Evolutionary conservation across 2,888 invertebrate species (phyloP).

Genomic region (Strigamia maritima): DNA sequence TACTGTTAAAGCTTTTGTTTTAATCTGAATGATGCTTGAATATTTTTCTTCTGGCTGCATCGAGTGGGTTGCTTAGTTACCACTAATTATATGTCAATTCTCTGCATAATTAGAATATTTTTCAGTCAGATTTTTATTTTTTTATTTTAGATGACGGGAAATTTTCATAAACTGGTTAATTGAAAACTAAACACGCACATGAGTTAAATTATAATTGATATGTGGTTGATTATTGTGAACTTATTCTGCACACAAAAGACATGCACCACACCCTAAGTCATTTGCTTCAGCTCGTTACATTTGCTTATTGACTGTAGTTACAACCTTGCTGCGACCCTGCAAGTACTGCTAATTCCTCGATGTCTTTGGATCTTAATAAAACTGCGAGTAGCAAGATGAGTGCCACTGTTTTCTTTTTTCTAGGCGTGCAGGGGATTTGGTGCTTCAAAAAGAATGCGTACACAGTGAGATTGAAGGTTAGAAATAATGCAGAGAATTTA

Average conservation of each 20-base stretch:
- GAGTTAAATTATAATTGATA: constrained; percentile 20
- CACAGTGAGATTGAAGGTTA: too few species aligned
- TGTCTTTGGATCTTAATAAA: too few species aligned
- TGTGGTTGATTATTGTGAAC: constrained; percentile 24
- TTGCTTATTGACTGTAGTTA: constrained; percentile 25
- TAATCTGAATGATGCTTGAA: background rate
- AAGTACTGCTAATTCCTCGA: too few species aligned
- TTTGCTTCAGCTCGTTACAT: constrained; percentile 18
- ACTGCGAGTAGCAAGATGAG: too few species aligned
- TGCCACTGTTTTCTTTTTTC: too few species aligned
- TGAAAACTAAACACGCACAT: background rate
- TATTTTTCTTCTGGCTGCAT: background rate
- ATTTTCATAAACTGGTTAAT: background rate
- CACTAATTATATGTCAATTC: background rate
- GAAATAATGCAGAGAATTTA: too few species aligned
- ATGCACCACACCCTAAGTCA: constrained; percentile 12
- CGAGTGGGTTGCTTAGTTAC: background rate
- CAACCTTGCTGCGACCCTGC: background rate
- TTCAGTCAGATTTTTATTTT: background rate
- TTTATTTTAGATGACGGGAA: background rate
- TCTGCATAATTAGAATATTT: background rate
- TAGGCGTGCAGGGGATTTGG: too few species aligned
- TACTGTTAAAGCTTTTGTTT: background rate
- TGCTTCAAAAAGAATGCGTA: too few species aligned
- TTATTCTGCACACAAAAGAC: constrained; percentile 6